A percentile compares a stretch with the other conserved stretches of the same genome.
Conservation (phyloP, 2,113 vertebrate genomes). For the Cisticola juncidis region DNA sequence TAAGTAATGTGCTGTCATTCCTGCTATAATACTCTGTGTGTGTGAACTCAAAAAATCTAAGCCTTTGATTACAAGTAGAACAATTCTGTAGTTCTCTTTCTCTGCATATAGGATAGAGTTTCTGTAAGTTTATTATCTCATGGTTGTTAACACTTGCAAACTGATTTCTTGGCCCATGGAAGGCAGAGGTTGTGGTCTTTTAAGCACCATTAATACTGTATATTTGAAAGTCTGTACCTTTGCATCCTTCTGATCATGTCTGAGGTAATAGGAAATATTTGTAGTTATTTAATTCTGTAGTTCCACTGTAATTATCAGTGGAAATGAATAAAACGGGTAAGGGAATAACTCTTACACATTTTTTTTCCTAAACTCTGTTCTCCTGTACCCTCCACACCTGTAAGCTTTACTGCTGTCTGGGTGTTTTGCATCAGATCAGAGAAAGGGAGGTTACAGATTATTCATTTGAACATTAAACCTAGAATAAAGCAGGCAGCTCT, state of each 20-base stretch:
- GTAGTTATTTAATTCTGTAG: neutral
- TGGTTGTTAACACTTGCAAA: neutral
- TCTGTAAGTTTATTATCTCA: neutral
- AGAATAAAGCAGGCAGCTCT: neutral
- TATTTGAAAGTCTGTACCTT: neutral
- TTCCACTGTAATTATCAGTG: neutral
- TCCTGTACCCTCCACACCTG: rapidly evolving
- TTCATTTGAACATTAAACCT: neutral
- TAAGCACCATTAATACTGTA: neutral
- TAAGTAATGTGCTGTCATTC: neutral
- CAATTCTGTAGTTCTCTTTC: neutral
- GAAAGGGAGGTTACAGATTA: neutral
- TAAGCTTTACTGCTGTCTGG: neutral
- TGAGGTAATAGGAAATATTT: neutral
- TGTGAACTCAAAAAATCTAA: neutral
- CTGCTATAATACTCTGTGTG: neutral
- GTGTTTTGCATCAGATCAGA: neutral
- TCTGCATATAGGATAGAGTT: neutral
- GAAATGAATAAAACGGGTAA: neutral
- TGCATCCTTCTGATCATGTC: neutral
- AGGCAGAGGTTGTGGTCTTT: neutral
- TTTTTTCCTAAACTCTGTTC: neutral
- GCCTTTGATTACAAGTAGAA: neutral
- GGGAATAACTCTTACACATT: rapidly evolving
- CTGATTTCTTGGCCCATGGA: neutral